Percentiles rank a stretch among this genome's conserved stretches.
phyloP scores from a whole-genome alignment of 2,888 invertebrate genomes.

The Corbicula japonica region DNA sequence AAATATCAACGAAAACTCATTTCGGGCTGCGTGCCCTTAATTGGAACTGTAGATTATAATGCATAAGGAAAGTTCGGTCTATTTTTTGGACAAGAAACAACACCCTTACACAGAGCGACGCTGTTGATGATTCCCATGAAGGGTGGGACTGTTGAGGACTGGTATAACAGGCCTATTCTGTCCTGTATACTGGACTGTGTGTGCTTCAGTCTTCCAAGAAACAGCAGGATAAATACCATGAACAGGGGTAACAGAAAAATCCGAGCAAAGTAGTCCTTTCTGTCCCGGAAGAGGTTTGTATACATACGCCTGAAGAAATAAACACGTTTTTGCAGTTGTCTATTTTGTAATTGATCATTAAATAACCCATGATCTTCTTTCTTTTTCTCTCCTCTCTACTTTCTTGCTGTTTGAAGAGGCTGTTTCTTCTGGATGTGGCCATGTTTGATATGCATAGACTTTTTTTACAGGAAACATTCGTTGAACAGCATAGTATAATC shows the following conservation, averaged over 20 bases:
- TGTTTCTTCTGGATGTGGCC: no score
- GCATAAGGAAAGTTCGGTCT: no score
- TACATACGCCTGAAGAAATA: slow-evolving; percentile 74
- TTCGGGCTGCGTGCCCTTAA: no score
- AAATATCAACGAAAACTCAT: no score
- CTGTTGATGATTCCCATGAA: slow-evolving; percentile 73
- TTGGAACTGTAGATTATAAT: no score
- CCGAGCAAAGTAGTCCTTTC: slow-evolving; percentile 69
- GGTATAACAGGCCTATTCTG: slow-evolving; percentile 76
- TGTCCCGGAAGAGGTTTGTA: slow-evolving; percentile 75
- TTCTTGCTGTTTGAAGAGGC: no score
- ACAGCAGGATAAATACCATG: slow-evolving; percentile 72
- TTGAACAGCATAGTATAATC: no score
- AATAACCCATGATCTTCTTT: no score
- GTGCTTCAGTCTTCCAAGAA: slow-evolving; percentile 72
- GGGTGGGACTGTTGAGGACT: slow-evolving; percentile 70
- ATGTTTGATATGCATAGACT: no score
- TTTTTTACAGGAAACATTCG: no score
- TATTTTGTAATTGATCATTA: no score
- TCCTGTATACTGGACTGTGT: slow-evolving; percentile 79
- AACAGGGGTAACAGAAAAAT: slow-evolving; percentile 70
- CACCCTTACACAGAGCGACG: slow-evolving; percentile 74
- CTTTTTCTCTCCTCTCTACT: no score
- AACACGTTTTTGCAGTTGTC: not conserved
- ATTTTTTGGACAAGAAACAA: not conserved